Base-by-base conservation (phyloP, 2,113 vertebrate genomes). In the Chauna torquata region DNA sequence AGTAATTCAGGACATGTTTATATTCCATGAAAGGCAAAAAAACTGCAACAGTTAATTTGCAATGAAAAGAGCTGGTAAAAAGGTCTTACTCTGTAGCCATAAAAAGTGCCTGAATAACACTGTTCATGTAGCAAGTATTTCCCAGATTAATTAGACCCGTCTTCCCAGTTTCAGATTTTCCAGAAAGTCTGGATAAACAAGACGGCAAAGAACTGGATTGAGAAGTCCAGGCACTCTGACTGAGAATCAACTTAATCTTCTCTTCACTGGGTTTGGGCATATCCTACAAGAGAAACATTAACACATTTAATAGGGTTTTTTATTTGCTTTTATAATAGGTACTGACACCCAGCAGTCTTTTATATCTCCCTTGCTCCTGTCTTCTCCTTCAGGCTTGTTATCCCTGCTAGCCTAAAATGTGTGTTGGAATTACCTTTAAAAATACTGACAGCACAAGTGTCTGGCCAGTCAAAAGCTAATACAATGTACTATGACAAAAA, bases 51-150 rank as follows among this genome's bases (percentile, higher is more conserved):
- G 45, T 34, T 76, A 50, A 87, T 58, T n/a, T 77, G 19, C 40
- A 80, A 74, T 20, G 12, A 64, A 75, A 30, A 71, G 19, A 77
- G 40, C 8, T 49, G 11, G 69, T 77, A 77, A 88, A 65, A 79
- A 91, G 8, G 6, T 99, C 99, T 99, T 98, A 99, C 99, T 99
- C 99, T 85, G 99, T 99, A 92, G 99, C 99, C 99, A 99, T 99
- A 97, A 99, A 99, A 81, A 99, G 98, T 45, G 99, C 99, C 97
- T 99, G 99, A 94, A 99, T 98, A 97, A 99, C 99, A 98, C 99
- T 99, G 97, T 99, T 99, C 99, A 99, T 99, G 96, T 99, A 99
- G 97, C 99, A 99, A 11, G 99, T 99, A 96, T 99, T 99, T 88
- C 99, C 99, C 92, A 99, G 97, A 97, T 99, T 99, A 97, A 99